Evolutionary conservation across 23 tunicate genomes (phyloP), one percentile per base, ranked within the genome.

Genomic region (Halocynthia aurantium): DNA sequence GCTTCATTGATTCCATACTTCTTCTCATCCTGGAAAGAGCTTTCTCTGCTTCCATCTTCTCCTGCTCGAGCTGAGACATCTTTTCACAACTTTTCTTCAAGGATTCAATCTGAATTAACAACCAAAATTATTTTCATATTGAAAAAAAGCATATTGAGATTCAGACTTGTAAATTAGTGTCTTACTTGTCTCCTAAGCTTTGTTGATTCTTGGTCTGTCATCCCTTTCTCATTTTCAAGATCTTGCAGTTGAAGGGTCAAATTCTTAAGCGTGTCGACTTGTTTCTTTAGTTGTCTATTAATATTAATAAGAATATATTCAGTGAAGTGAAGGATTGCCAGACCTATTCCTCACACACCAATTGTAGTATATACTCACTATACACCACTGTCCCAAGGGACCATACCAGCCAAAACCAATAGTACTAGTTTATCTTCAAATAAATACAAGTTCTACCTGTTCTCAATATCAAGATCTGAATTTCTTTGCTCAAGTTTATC

Each of bases 51-150:
- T 89, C 88, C 49, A 84, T n/a, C 62, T 89, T 89, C 9, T 89
- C 96, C 71, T 89, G 96, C 82, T 89, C 96, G 6, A 89, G 75
- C 40, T 78, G 76, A 10, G 88, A 67, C 96, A 89, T 84, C 64
- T 71, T 75, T 20, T 72, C 64, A 63, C 88, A 80, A 7, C 81
- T 80, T 69, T 83, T 89, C 79, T 84, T 89, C 66, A 89, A 62
- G 0, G 88, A 80, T 52, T 89, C 88, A 31, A 89, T 85, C 96
- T 89, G 62, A 4, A 31, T 0, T 31, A 31, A 31, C 1, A 31
- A 31, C 44, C 44, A 31, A 31, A 31, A 31, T 31, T 31, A 31
- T 31, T 0, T 31, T 31, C 44, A 1, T 31, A 31, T n/a, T n/a
- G n/a, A n/a, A n/a, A n/a, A n/a, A n/a, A n/a, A n/a, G n/a, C n/a